phyloP scores from a whole-genome alignment of 1,140 invertebrate genomes.

The Drosophila suzukii region DNA sequence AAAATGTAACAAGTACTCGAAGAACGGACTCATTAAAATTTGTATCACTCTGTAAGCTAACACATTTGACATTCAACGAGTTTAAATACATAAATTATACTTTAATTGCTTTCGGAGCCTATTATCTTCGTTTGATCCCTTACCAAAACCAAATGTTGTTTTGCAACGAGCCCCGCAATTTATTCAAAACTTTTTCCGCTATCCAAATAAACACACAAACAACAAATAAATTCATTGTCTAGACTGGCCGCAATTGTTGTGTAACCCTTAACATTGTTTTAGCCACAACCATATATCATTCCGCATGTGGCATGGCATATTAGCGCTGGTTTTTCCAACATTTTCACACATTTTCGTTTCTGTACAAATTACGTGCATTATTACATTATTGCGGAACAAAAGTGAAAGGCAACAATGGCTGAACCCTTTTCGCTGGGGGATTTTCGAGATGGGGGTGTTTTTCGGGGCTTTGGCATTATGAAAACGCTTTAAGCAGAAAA shows the following conservation, averaged over 20 bases:
- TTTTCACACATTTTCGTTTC: conserved; percentile 63
- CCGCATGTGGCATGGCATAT: conserved; percentile 54
- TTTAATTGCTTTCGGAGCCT: too few relatives aligned
- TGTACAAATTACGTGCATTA: conserved; percentile 67
- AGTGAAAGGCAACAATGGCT: conserved; percentile 39
- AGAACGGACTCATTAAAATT: neutral
- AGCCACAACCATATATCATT: conserved; percentile 60
- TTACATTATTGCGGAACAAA: conserved; percentile 63
- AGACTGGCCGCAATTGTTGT: conserved; percentile 45
- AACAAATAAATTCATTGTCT: conserved; percentile 37
- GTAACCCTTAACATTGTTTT: conserved; percentile 38
- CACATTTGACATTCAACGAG: neutral
- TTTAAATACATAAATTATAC: neutral
- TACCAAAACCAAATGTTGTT: neutral
- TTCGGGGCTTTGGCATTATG: conserved; percentile 55
- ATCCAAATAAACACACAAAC: conserved; percentile 31
- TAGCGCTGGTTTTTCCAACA: conserved; percentile 58
- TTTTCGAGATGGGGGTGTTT: conserved; percentile 6
- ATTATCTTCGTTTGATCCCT: neutral
- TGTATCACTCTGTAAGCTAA: neutral
- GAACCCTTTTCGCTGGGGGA: conserved; percentile 57
- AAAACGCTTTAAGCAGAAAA: conserved; percentile 77
- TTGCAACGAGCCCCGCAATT: conserved; percentile 8
- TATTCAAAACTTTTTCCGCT: neutral
- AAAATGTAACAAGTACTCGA: conserved; percentile 21